Evolutionary conservation across 2,888 invertebrate species (phyloP).

Genomic region (Horisme vitalbata): DNA sequence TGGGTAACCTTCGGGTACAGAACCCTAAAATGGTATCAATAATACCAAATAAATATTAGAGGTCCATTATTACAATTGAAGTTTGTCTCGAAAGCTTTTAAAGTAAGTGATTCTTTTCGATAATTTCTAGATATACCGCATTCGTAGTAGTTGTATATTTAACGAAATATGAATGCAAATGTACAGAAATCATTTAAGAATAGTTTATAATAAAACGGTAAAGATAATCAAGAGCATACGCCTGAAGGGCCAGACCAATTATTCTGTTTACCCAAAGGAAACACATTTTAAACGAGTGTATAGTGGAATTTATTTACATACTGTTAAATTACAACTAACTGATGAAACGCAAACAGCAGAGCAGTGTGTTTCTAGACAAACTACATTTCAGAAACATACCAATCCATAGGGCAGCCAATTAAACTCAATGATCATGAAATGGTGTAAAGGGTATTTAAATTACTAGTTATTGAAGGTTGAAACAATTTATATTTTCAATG

Average conservation of each 20-base stretch:
- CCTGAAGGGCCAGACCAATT: conserved; percentile 15
- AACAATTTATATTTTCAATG: background rate
- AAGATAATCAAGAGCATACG: conserved; percentile 4
- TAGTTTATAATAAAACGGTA: background rate
- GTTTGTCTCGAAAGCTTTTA: no score
- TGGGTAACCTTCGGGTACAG: no score
- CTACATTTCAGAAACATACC: conserved; percentile 9
- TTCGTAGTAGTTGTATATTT: background rate
- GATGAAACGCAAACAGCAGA: conserved; percentile 43
- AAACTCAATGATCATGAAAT: background rate
- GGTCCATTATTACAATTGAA: no score
- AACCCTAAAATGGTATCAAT: no score
- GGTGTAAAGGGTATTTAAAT: background rate
- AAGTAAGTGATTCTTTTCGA: no score
- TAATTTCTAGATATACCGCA: no score
- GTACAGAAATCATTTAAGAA: background rate
- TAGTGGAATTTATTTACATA: conserved; percentile 18
- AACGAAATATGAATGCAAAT: background rate
- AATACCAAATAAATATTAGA: no score
- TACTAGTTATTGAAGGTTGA: background rate
- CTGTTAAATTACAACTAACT: conserved; percentile 41
- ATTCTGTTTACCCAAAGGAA: conserved; percentile 21
- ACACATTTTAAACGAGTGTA: conserved; percentile 4
- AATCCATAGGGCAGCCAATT: conserved; percentile 2
- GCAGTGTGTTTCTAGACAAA: conserved; percentile 23